A percentile compares a stretch with the other conserved stretches of the same genome.
phyloP scores from a whole-genome alignment of 2,888 invertebrate genomes.

The Amblyteles armatorius region DNA sequence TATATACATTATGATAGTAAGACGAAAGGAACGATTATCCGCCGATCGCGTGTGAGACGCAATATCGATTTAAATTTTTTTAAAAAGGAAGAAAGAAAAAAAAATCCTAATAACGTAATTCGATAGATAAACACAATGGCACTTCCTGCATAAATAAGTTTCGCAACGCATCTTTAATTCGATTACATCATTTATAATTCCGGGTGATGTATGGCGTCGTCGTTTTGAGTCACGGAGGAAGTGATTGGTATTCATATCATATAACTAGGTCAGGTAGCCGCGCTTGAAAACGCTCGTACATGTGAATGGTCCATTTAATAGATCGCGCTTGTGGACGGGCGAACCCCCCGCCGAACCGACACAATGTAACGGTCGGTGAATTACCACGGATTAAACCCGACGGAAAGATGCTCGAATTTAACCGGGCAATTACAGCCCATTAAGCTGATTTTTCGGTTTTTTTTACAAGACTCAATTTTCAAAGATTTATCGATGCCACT shows the following conservation, averaged over 20 bases:
- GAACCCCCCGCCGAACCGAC: neutral
- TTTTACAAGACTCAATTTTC: neutral
- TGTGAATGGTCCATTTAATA: slow-evolving; percentile 67
- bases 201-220: slow-evolving; percentile 67
- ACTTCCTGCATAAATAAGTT: slow-evolving; percentile 65
- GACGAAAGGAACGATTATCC: neutral
- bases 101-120: slow-evolving; percentile 54
- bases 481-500: slow-evolving; percentile 33
- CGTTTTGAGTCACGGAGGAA: slow-evolving; percentile 72
- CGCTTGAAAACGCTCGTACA: slow-evolving; percentile 62
- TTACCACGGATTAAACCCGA: slow-evolving; percentile 28
- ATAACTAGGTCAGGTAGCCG: slow-evolving; percentile 73
- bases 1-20: neutral
- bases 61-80: slow-evolving; percentile 1
- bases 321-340: slow-evolving; percentile 25
- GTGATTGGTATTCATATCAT: slow-evolving; percentile 75
- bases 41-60: neutral
- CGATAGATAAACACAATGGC: slow-evolving; percentile 65
- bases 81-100: slow-evolving; percentile 3
- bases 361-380: slow-evolving; percentile 32
- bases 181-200: slow-evolving; percentile 69
- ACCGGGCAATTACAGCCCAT: slow-evolving; percentile 47
- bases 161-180: slow-evolving; percentile 69
- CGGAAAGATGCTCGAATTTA: slow-evolving; percentile 46
- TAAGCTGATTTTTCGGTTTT: neutral